Evolutionary conservation across 2,888 invertebrate genomes (phyloP).

Genomic region (Vandiemenella viatica): DNA sequence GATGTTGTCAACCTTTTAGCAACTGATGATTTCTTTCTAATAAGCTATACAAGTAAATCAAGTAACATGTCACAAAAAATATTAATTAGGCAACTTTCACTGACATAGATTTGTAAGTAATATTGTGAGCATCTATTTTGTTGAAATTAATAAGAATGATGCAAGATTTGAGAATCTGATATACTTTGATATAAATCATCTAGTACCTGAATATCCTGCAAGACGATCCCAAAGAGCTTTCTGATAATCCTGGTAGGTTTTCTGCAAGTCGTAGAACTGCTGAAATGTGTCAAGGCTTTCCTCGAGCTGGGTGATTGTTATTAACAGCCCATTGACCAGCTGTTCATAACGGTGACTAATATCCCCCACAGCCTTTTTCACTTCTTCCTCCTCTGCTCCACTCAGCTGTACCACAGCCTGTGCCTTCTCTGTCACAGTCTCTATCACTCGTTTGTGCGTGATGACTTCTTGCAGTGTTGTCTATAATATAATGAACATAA

Average conservation of each 20-base stretch:
- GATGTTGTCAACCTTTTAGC: too few species aligned
- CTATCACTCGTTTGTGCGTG: slow-evolving; percentile 79
- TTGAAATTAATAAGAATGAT: slow-evolving; percentile 3
- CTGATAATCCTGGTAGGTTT: slow-evolving; percentile 76
- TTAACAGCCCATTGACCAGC: slow-evolving; percentile 47
- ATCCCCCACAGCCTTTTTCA: slow-evolving; percentile 51
- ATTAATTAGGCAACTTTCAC: too few species aligned
- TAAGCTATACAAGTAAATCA: too few species aligned
- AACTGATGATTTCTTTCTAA: too few species aligned
- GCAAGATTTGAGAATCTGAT: neutral
- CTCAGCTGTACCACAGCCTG: slow-evolving; percentile 34
- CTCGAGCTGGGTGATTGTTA: slow-evolving; percentile 57
- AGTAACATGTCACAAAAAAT: too few species aligned
- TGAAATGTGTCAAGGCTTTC: slow-evolving; percentile 64
- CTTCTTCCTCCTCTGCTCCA: slow-evolving; percentile 39
- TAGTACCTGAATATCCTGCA: slow-evolving; percentile 45
- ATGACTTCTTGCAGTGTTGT: slow-evolving; percentile 76
- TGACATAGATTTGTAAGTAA: too few species aligned
- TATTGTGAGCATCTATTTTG: too few species aligned
- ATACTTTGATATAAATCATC: neutral
- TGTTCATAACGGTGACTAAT: slow-evolving; percentile 63
- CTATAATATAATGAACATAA: slow-evolving; percentile 23
- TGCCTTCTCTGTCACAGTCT: slow-evolving; percentile 80
- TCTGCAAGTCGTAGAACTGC: slow-evolving; percentile 73
- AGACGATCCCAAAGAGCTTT: slow-evolving; percentile 82